Evolutionary conservation across 2,888 invertebrate species (phyloP), one percentile per base, ranked within the genome.

Genomic region (Baronia brevicornis): DNA sequence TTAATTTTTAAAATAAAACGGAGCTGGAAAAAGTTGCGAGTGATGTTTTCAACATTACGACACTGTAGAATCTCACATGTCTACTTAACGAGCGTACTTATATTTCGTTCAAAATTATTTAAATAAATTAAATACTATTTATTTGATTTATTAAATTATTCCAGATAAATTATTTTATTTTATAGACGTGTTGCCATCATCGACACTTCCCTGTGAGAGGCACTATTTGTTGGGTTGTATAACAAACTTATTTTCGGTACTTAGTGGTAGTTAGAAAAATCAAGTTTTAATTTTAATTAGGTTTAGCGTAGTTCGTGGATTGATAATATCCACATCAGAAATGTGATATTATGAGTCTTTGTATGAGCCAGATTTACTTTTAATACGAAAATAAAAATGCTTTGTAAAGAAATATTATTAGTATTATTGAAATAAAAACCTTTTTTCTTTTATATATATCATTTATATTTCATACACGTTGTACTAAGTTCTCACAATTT

Each of bases 261-360:
- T 73, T 73, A 69, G 65, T 46, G 48, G n/a, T 55, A 54, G 51
- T 58, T 46, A 64, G 51, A 45, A 26, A 49, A 51, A 39, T 40
- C 54, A 52, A 46, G 27, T 37, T 42, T 54, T 52, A 44, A 36
- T 43, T 48, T 41, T 48, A 46, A 43, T 40, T 50, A 50, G 54
- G 38, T 44, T 48, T 59, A 65, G 50, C 43, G 56, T 75, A 77
- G 70, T 66, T 49, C 62, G 78, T 80, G 80, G 82, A 78, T 80
- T 73, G 43, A 84, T 88, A 88, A 88, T 88, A 88, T 88, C 88
- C 88, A 87, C 88, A 88, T 88, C 71, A 88, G 88, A 88, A 87
- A 88, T 88, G 88, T 88, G 88, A 88, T 88, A 88, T 88, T 88
- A 87, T 84, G 80, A 84, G 84, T 85, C 84, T 84, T 82, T 74